Base-by-base conservation (phyloP, 2,113 vertebrate species). In the Oreochromis tanganicae region DNA sequence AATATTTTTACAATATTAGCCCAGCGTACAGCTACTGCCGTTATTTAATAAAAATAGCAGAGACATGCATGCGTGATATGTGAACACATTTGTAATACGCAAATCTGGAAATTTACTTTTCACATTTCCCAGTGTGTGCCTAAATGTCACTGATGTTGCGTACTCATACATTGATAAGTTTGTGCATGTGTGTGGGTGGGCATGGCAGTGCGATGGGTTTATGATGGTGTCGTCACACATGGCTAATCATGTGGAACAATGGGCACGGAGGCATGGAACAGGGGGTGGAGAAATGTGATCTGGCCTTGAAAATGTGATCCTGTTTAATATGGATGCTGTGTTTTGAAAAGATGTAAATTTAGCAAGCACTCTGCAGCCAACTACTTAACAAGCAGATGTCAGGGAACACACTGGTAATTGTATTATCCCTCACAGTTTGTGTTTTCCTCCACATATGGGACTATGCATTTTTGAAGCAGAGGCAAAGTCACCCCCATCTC, bases 221-320 rank as follows among this genome's bases (percentile, higher is more conserved):
- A 55, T 89, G 88, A 84, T 81, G 83, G 34, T 86, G 85, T 88
- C 68, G 82, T 91, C 90, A 89, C 91, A 93, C 90, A 91, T 91
- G 91, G 84, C 32, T 85, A 89, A 91, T 92, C 92, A 91, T 89
- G 94, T 81, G 90, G 89, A 92, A 94, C 94, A 92, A 89, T 91
- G 88, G 73, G 86, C 81, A 87, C 57, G 80, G 84, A 85, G 79
- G 83, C 91, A 79, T 84, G 80, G 79, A 80, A 32, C 71, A 82
- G 66, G 71, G 50, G 73, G 82, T 7, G 55, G 68, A 88, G 86
- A 54, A 91, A 91, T 91, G 88, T 87, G 89, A 93, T 89, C 61
- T 82, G 75, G 83, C 85, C 86, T 90, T 82, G 36, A 83, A 91
- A 83, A 90, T 91, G 5, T 71, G 79, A 90, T 91, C 48, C 81